phyloP scores from a whole-genome alignment of 2,797 vertebrate species.

The Enteromius thamalakanensis region DNA sequence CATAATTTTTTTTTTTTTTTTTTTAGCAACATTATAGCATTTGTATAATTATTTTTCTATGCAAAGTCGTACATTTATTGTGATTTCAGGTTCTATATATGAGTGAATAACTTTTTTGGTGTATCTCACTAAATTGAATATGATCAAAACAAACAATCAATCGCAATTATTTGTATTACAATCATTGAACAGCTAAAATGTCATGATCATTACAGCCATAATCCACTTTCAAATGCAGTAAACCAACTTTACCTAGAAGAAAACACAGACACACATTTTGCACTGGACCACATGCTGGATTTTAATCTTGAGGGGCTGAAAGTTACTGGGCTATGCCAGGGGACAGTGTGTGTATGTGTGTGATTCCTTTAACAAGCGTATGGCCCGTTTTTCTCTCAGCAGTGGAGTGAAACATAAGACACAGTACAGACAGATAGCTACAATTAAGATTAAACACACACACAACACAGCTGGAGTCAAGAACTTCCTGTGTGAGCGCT shows the following conservation, averaged over 20 bases:
- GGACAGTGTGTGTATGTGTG: slow-evolving; percentile 25
- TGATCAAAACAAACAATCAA: not conserved
- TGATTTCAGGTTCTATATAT: not conserved
- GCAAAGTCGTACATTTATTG: not conserved
- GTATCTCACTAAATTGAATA: not conserved
- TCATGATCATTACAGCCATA: not conserved
- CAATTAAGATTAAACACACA: slow-evolving; percentile 42
- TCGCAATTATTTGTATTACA: not conserved
- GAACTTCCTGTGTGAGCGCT: slow-evolving; percentile 35
- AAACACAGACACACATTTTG: not conserved
- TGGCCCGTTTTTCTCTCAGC: slow-evolving; percentile 15
- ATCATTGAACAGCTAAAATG: not conserved
- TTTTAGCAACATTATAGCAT: no score
- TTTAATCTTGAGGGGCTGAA: slow-evolving; percentile 39
- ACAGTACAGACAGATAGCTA: slow-evolving; percentile 18
- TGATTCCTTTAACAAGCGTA: slow-evolving; percentile 27
- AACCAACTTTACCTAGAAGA: not conserved
- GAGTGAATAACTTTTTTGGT: not conserved
- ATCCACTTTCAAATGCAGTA: not conserved
- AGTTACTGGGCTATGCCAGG: slow-evolving; percentile 42
- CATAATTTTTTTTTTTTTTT: no score
- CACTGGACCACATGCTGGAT: slow-evolving; percentile 27
- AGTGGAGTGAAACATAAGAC: slow-evolving; percentile 39
- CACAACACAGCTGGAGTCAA: slow-evolving; percentile 41
- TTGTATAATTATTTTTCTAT: not conserved